A percentile compares a stretch with the other conserved stretches of the same genome.
phyloP scores from a whole-genome alignment of 2,113 vertebrate genomes.

The Dryoscopus gambensis region DNA sequence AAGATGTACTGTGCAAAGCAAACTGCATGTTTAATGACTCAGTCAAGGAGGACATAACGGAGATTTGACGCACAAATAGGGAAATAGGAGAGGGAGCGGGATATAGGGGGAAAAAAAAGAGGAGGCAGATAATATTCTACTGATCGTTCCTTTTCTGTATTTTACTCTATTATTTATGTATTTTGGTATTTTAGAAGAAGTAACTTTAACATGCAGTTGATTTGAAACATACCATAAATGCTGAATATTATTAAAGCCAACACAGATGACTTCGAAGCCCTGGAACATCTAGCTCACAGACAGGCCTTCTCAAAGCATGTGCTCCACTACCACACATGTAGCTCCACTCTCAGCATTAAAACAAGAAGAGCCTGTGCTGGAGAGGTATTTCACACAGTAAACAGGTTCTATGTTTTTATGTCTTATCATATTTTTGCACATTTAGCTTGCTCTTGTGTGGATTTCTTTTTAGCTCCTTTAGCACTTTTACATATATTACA shows the following conservation, averaged over 20 bases:
- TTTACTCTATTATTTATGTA: neutral
- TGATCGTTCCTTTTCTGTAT: neutral
- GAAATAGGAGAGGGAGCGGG: neutral
- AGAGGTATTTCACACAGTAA: neutral
- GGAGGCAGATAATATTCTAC: fast-evolving
- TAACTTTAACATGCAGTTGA: neutral
- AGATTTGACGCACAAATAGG: neutral
- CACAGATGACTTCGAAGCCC: fast-evolving
- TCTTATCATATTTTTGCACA: neutral
- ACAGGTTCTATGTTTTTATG: neutral
- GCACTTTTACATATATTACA: neutral
- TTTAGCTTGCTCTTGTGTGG: neutral
- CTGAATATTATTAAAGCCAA: neutral
- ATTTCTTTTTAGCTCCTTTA: neutral
- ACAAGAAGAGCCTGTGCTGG: neutral
- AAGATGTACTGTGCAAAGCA: neutral
- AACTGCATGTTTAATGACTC: neutral
- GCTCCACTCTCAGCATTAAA: neutral
- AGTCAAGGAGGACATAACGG: neutral
- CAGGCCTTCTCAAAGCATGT: neutral
- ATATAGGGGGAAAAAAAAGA: fast-evolving
- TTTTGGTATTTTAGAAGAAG: neutral
- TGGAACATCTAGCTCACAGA: neutral
- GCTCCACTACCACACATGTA: neutral
- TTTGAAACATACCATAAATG: neutral